Base-by-base conservation (phyloP, 23 tunicate genomes). In the Ciona savignyi region DNA sequence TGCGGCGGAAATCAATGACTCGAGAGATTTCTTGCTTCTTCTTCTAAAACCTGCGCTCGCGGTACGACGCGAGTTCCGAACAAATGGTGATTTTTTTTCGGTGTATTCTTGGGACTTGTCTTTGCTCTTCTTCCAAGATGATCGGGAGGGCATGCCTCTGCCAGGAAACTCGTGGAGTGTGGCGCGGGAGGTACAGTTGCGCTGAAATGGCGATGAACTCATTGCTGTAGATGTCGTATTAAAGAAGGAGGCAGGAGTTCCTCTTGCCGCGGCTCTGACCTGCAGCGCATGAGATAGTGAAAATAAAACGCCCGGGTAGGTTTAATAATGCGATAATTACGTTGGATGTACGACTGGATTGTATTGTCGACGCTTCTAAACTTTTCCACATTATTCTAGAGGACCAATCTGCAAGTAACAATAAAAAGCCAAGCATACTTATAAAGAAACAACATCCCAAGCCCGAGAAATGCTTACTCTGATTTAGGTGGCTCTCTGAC, bases 31-130 rank as follows among this genome's bases (percentile, higher is more conserved):
- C 56, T 42, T 42, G 56, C 56, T 42, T 15, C 11, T 6, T 6
- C 56, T 9, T 42, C 56, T 42, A 42, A 42, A 42, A 42, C 56
- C 56, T 42, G 56, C 56, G 15, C 56, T 79, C 21, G 87, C 69
- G 1, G 80, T 74, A 1, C 67, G 75, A 9, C 80, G 80, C 25
- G 74, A 30, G 72, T 82, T 82, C 1, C 87, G 80, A 2, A 35
- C 31, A 33, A 82, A 82, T 0, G 62, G 65, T 0, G 80, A 74
- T 23, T 42, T 42, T 42, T 42, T 42, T 42, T 42, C 56, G 9
- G 56, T 6, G 15, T 15, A 6, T 42, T 42, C 56, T 42, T 42
- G 11, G 56, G 56, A 42, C 11, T 15, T 42, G 9, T 42, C 56
- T 42, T 42, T 42, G 9, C 11, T 42, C 56, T 42, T 42, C 56